These are phyloP conservation scores for Zaprionus africanus DNA, from an alignment of 1,140 invertebrate species.

Conservation along the genomic window DNA sequence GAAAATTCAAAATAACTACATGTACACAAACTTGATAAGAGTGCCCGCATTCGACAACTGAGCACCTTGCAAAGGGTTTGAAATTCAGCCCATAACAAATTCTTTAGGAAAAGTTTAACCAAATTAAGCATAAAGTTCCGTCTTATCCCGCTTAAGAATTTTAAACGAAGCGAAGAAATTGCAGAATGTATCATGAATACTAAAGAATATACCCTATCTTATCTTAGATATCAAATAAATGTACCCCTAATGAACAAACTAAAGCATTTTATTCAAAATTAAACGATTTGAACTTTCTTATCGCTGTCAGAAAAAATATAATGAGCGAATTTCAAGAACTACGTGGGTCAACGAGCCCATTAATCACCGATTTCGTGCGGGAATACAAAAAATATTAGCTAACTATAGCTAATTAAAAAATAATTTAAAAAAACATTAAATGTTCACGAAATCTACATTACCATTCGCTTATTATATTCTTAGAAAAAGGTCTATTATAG, in stretches of 20 bases:
- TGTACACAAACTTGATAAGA: neutral
- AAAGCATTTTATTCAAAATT: neutral
- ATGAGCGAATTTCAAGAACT: no score
- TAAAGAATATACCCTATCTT: neutral
- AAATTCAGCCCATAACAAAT: neutral
- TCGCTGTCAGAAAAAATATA: neutral
- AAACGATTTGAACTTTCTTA: neutral
- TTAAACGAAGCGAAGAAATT: neutral
- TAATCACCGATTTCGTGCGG: no score
- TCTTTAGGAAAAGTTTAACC: neutral
- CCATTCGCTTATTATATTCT: no score
- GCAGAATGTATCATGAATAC: neutral
- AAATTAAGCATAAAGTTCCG: neutral
- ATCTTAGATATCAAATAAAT: neutral
- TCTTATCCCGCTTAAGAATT: neutral
- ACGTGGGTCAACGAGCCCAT: no score
- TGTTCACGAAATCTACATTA: no score
- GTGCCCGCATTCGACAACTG: neutral
- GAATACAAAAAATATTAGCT: no score
- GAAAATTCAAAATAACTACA: neutral
- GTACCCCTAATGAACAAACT: neutral
- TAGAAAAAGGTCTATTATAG: no score
- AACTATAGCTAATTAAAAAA: no score
- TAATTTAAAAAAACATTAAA: no score
- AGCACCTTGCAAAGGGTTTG: neutral